Base-by-base conservation (phyloP, 2,888 invertebrate genomes). In the Toxonevra muliebris region DNA sequence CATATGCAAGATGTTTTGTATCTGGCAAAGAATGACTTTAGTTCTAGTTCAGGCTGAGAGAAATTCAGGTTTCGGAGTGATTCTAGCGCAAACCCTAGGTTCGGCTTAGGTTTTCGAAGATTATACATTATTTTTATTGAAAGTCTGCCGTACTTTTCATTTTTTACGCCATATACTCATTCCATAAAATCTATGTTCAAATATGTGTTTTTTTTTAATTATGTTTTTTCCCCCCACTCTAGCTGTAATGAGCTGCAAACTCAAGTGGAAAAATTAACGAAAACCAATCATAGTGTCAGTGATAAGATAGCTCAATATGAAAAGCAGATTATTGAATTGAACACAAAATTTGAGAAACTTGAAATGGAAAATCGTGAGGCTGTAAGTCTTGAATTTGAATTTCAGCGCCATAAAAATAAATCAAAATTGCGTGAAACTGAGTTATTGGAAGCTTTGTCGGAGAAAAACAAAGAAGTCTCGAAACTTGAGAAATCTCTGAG, bases 381-480 rank as follows among this genome's bases (percentile, higher is more conserved):
- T 10, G 75, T 80, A 12, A 80, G 79, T 64, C 69, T 81, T 66
- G 88, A 89, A 76, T 88, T 87, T 63, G 86, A 87, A 76, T 87
- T 86, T 73, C 87, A 89, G 69, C 86, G 86, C 19, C 81, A 88
- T 8, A 86, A 87, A 78, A 83, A 81, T 8, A 89, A 88, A 75
- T 82, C 87, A 8, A 87, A 87, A 76, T 82, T 78, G 1, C 85
- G 90, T 62, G 90, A 90, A 81, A 82, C 84, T 42, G 89, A 90
- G 76, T 77, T 90, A 7, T 73, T 89, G 0, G 86, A 86, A 1
- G 79, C 85, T 1, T 74, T 89, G 42, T 82, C 86, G 30, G 88
- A 89, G 40, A 80, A 82, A 68, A 75, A 79, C 2, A 68, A 68
- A 0, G 69, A 76, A 69, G 77, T 83, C 13, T 69, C 66, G 0